Conservation (phyloP, 2,888 invertebrate species). For the Idaea biselata region DNA sequence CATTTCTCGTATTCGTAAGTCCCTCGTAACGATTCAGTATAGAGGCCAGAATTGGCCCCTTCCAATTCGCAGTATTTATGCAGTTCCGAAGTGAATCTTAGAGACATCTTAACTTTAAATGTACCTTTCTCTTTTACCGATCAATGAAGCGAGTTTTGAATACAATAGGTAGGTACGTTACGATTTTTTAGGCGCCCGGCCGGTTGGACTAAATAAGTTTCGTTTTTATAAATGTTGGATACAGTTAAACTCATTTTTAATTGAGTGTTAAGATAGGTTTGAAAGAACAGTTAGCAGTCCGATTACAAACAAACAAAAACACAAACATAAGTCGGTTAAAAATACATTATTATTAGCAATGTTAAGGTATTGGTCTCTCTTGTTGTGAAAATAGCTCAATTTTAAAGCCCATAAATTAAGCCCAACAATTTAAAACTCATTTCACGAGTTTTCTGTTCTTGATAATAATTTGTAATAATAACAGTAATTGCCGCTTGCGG, state of each 20-base stretch:
- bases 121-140: background rate
- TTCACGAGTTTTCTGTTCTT: too few relatives aligned
- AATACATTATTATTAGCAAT: too few relatives aligned
- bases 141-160: background rate
- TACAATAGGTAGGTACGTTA: background rate
- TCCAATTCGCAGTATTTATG: background rate
- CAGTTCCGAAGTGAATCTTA: background rate
- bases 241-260: background rate
- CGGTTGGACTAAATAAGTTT: background rate
- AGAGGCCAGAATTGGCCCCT: background rate
- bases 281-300: background rate
- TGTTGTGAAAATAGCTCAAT: too few relatives aligned
- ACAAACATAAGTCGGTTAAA: too few relatives aligned
- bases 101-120: background rate
- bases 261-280: background rate
- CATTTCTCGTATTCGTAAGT: too few relatives aligned
- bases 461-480: too few relatives aligned
- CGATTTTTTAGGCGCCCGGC: background rate
- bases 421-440: too few relatives aligned
- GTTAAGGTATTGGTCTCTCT: too few relatives aligned
- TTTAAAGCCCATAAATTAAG: too few relatives aligned
- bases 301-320: too few relatives aligned
- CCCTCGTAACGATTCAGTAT: background rate
- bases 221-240: background rate
- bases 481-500: too few relatives aligned